Percentiles rank a stretch among this genome's conserved stretches.
These are phyloP conservation scores for Agrilus cyanescens DNA, from an alignment of 2,888 invertebrate species.

Conservation along the genomic window DNA sequence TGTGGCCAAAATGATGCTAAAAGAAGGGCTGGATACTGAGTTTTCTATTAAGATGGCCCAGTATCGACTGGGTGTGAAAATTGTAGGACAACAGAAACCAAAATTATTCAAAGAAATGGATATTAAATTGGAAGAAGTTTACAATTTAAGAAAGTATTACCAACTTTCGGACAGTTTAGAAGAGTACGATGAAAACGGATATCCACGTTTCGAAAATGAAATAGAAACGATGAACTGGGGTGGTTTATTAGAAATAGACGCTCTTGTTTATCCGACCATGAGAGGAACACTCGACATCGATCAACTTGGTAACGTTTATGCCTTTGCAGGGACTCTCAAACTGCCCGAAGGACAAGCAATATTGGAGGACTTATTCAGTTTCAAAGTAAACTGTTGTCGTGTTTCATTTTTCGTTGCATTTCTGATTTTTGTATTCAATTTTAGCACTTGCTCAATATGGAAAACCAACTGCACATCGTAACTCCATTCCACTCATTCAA, in stretches of 20 bases:
- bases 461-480: slow-evolving; percentile 43
- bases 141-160: slow-evolving; percentile 19
- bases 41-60: slow-evolving; percentile 55
- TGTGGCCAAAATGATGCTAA: slow-evolving; percentile 55
- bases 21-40: slow-evolving; percentile 55
- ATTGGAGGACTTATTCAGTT: slow-evolving; percentile 44
- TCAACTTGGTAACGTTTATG: slow-evolving; percentile 37
- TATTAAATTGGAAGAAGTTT: slow-evolving; percentile 29
- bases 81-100: slow-evolving; percentile 31
- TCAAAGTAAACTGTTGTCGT: slow-evolving; percentile 34
- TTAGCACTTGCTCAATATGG: slow-evolving; percentile 30
- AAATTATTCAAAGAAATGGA: slow-evolving; percentile 31
- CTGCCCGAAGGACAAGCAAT: slow-evolving; percentile 44
- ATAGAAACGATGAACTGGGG: slow-evolving; percentile 42
- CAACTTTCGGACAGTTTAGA: slow-evolving; percentile 12
- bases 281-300: slow-evolving; percentile 43
- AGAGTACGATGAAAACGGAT: slow-evolving; percentile 29
- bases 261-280: slow-evolving; percentile 45
- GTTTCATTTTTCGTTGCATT: background rate
- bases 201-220: slow-evolving; percentile 34
- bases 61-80: slow-evolving; percentile 43
- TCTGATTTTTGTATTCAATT: background rate
- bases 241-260: slow-evolving; percentile 44
- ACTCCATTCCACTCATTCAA: slow-evolving; percentile 41
- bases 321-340: slow-evolving; percentile 37